Percentiles rank a stretch among this genome's conserved stretches.
phyloP scores from a whole-genome alignment of 2,888 invertebrate genomes.

The Amiota communis region DNA sequence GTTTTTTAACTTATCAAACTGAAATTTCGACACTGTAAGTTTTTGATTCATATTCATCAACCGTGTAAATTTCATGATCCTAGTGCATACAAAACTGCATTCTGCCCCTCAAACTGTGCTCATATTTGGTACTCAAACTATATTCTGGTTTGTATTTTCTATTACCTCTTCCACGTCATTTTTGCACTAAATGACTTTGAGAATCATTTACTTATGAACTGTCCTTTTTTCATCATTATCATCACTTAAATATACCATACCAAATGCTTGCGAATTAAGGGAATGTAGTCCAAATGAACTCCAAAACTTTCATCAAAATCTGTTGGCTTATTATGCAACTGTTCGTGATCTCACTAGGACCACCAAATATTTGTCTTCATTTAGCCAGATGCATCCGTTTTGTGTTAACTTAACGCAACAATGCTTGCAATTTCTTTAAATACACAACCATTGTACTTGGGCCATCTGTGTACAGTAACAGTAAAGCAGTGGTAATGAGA shows the following conservation, averaged over 20 bases:
- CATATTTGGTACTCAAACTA: no score
- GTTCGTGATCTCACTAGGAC: slow-evolving; percentile 62
- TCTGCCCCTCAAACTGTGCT: no score
- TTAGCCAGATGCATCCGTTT: slow-evolving; percentile 67
- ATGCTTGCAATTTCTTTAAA: slow-evolving; percentile 63
- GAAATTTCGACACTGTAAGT: no score
- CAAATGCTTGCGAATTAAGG: slow-evolving; percentile 24
- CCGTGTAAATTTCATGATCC: no score
- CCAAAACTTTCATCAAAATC: slow-evolving; percentile 46
- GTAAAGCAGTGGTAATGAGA: slow-evolving; percentile 60
- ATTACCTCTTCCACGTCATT: no score
- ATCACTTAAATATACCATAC: slow-evolving; percentile 62
- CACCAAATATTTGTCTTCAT: slow-evolving; percentile 68
- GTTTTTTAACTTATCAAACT: no score
- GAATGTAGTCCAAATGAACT: slow-evolving; percentile 43
- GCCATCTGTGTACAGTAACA: slow-evolving; percentile 66
- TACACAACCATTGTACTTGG: slow-evolving; percentile 68
- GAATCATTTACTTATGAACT: no score
- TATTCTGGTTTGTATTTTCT: no score
- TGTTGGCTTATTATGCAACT: slow-evolving; percentile 59
- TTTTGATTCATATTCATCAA: no score
- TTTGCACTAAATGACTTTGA: no score
- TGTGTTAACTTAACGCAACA: slow-evolving; percentile 68
- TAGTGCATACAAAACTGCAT: no score
- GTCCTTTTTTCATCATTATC: slow-evolving; percentile 67